These are phyloP conservation scores for Ceramica pisi DNA, from an alignment of 2,888 invertebrate genomes.

Conservation along the genomic window DNA sequence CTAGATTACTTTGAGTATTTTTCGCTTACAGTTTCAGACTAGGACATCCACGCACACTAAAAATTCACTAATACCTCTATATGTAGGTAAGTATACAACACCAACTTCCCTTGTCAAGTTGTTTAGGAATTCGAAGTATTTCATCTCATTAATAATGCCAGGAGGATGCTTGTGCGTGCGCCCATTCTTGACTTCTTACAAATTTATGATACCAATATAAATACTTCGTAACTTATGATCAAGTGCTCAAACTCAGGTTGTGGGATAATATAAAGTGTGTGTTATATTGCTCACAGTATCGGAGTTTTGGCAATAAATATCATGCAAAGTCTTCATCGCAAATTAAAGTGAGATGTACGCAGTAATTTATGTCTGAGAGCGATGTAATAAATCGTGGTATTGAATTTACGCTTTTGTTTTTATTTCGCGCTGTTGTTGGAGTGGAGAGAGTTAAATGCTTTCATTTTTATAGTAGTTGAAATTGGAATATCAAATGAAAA, in stretches of 20 bases:
- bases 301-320: conserved; percentile 62
- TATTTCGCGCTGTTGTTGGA: background rate
- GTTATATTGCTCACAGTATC: conserved; percentile 56
- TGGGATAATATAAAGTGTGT: conserved; percentile 63
- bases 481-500: background rate
- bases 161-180: conserved; percentile 76
- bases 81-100: conserved; percentile 41
- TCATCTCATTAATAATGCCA: conserved; percentile 82
- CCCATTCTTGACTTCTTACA: conserved; percentile 81
- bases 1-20: too few relatives aligned
- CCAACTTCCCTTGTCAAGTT: conserved; percentile 77
- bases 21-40: too few relatives aligned
- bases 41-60: too few relatives aligned
- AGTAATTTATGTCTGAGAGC: conserved; percentile 46
- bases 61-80: background rate
- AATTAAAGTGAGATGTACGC: conserved; percentile 55
- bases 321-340: conserved; percentile 49
- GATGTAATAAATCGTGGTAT: conserved; percentile 50
- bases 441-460: background rate
- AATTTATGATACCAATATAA: conserved; percentile 88
- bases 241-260: conserved; percentile 71
- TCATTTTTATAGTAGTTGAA: background rate
- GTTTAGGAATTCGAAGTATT: conserved; percentile 78
- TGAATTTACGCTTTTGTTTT: conserved; percentile 36
- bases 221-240: conserved; percentile 83